Evolutionary conservation across 2,888 invertebrate genomes (phyloP), one percentile per base, ranked within the genome.

Genomic region (Sminthurides aquaticus): DNA sequence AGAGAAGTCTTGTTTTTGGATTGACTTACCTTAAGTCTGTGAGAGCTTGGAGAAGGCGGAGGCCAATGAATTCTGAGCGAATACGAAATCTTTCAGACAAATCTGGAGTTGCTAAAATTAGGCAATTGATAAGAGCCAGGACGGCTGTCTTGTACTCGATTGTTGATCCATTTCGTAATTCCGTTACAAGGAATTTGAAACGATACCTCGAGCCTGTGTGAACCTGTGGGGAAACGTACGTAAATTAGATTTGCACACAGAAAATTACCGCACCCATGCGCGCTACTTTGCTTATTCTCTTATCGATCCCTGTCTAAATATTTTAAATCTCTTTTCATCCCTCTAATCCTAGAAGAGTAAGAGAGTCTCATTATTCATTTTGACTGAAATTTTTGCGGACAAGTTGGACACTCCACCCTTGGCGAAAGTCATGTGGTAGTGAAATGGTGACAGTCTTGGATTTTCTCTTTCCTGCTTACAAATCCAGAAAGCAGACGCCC

Each of bases 101-200:
- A 66, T 88, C 84, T 57, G 91, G 87, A 15, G 91, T 91, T 24
- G 92, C 91, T 77, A 94, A 91, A 79, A 97, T 90, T 78, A 95
- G 87, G 79, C 95, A 95, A 83, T 97, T 97, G 81, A 96, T 86
- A 82, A 97, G 95, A 64, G 93, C 93, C 77, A 96, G 84, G 74
- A 97, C 82, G 3, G 93, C 90, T 15, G 91, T 91, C 83, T 90
- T 90, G 82, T 96, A 96, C 79, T 93, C 92, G 62, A 88, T 84
- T 68, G 87, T 85, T 61, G 86, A 82, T 43, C 93, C 88, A 75
- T 86, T 84, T 78, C 88, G 87, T 77, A 97, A 82, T 81, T 97
- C 96, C 74, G 88, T 87, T 66, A 96, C 88, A 72, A 96, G 87
- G 76, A 94, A 84, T 78, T 85, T 88, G 77, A 96, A 87, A 69